Conservation (phyloP, 2,113 vertebrate species). For the Bathybates hornii region DNA sequence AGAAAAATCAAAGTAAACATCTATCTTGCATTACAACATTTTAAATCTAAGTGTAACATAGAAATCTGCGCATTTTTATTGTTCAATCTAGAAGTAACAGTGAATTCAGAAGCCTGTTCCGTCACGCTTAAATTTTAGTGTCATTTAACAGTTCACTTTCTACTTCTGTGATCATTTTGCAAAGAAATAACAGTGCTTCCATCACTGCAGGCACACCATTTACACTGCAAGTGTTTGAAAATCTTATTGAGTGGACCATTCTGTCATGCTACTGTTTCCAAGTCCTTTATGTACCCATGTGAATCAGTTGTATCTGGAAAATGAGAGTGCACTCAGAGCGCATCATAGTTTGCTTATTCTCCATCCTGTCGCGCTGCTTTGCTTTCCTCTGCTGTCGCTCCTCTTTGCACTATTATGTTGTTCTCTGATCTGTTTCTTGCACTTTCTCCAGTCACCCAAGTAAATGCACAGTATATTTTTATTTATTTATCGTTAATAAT, state of each 20-base stretch:
- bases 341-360: slow-evolving; percentile 51
- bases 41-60: background rate
- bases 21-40: background rate
- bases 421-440: background rate
- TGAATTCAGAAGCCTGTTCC: background rate
- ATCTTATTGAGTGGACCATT: background rate
- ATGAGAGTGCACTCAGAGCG: slow-evolving; percentile 11
- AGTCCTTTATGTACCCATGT: background rate
- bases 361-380: slow-evolving; percentile 26
- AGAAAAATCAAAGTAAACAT: too few relatives aligned
- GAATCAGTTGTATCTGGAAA: background rate
- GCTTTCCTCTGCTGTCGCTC: slow-evolving; percentile 10
- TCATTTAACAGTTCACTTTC: background rate
- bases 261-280: background rate
- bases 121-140: background rate
- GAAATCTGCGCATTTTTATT: background rate
- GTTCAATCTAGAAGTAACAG: background rate
- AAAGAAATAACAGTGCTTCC: background rate
- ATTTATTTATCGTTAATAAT: background rate
- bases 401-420: background rate
- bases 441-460: background rate
- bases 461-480: background rate
- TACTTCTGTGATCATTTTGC: background rate
- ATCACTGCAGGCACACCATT: background rate
- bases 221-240: background rate